phyloP scores from a whole-genome alignment of 2,797 vertebrate genomes.

The Trematomus bernacchii region DNA sequence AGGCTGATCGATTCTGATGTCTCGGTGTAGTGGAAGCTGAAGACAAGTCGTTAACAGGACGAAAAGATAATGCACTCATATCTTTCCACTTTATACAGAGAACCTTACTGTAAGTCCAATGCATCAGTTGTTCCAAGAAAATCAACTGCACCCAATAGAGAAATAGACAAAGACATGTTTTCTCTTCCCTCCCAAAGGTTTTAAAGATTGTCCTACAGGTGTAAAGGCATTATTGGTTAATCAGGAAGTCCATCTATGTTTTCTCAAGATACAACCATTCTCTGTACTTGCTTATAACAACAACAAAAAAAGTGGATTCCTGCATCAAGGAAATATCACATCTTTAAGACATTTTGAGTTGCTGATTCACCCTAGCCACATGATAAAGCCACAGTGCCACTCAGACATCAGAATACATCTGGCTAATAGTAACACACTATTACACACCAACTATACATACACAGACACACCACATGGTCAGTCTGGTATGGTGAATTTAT shows the following conservation, averaged over 20 bases:
- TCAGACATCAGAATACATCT: too few species aligned
- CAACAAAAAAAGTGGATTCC: too few species aligned
- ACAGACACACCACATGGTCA: neutral
- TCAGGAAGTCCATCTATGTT: neutral
- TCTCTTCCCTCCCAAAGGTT: neutral
- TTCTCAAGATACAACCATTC: neutral
- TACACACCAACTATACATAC: too few species aligned
- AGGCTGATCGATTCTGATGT: neutral
- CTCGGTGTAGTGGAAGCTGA: neutral
- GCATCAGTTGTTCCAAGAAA: neutral
- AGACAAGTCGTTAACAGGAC: neutral
- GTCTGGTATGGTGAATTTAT: neutral
- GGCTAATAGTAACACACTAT: neutral
- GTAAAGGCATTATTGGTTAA: neutral
- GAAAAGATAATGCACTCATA: neutral
- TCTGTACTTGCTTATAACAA: too few species aligned
- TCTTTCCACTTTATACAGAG: neutral
- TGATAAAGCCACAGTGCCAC: neutral
- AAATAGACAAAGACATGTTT: neutral
- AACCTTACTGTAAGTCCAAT: neutral
- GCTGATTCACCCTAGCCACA: neutral
- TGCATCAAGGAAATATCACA: neutral
- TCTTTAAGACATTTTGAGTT: neutral
- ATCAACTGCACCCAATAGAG: neutral
- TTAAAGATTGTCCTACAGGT: neutral